Evolutionary conservation across 2,113 vertebrate species (phyloP).

Genomic region (Saguinus imperator): DNA sequence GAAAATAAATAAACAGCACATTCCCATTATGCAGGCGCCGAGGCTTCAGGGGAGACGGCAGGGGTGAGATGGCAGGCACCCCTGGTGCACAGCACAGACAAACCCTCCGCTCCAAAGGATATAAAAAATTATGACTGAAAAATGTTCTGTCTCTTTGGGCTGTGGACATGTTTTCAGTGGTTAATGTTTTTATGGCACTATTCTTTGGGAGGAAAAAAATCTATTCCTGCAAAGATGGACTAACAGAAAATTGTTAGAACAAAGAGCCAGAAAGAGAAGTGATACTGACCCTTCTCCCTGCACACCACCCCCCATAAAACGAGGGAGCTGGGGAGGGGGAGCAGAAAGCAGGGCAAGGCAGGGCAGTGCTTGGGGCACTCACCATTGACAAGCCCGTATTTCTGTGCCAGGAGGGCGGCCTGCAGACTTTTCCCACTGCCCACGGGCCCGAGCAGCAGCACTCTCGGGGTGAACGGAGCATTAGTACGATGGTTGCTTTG

Average conservation of each 20-base stretch:
- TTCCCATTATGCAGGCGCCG: background rate
- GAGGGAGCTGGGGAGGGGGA: background rate
- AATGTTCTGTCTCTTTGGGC: background rate
- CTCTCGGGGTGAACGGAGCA: constrained; percentile 89
- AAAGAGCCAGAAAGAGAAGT: constrained; percentile 17
- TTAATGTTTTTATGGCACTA: background rate
- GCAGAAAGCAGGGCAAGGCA: background rate
- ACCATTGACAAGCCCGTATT: constrained; percentile 91
- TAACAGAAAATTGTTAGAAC: constrained; percentile 25
- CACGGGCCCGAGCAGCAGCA: constrained; percentile 91
- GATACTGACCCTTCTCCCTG: background rate
- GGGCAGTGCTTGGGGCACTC: constrained; percentile 66
- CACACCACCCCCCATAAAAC: background rate
- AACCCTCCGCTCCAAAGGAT: background rate
- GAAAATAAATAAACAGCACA: background rate
- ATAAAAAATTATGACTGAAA: constrained; percentile 25
- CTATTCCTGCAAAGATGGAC: background rate
- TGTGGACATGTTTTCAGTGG: background rate
- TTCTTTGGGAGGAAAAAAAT: constrained; percentile 11
- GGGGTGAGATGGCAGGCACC: background rate
- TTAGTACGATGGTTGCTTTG: constrained; percentile 80
- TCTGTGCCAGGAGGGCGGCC: constrained; percentile 90
- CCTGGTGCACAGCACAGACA: background rate
- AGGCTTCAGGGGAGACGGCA: background rate
- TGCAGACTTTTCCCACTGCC: constrained; percentile 94